Evolutionary conservation across 1,140 invertebrate genomes (phyloP), one percentile per base, ranked within the genome.

Genomic region (Nylanderia fulva): DNA sequence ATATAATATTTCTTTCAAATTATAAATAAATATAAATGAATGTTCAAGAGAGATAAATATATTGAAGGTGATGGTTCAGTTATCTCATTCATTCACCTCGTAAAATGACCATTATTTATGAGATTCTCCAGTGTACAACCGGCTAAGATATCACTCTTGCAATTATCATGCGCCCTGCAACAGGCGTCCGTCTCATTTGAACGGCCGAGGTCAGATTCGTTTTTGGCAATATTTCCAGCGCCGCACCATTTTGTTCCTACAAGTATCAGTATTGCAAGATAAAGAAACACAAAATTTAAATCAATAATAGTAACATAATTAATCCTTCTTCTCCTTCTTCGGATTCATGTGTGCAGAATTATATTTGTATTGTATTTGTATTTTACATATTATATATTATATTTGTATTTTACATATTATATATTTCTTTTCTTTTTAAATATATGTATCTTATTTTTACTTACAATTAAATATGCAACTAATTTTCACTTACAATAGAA

Each of bases 191-290:
- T 94, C 5, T 92, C 91, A 6, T 86, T 72, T 85, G 95, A 94
- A 0, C 91, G 18, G 0, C 96, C 96, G 13, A 96, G 86, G 68
- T 96, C 95, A 1, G 94, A 85, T 7, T 93, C 90, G 54, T 88
- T 86, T 2, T 91, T 75, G 0, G 96, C 95, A 0, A 91, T 88
- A 68, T 96, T 94, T 3, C 96, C 96, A 24, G 90, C 92, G 0
- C 96, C 96, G 85, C 96, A 96, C 96, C 96, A 96, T 54, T 93
- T 92, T 7, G 96, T 96, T 36, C 96, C 96, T 94, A 15, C 33
- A 39, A 4, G 15, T 33, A 77, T 66, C 0, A 58, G 77, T 36
- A 18, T 27, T 24, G 24, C 0, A 27, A 3, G 8, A 68, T 27
- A 39, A 61, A 71, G 15, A 15, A 80, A 56, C 36, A 54, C 7